Evolutionary conservation across 37 sponge, comb jelly and placozoan genomes (phyloP).

Genomic region (Theonella swinhoei): DNA sequence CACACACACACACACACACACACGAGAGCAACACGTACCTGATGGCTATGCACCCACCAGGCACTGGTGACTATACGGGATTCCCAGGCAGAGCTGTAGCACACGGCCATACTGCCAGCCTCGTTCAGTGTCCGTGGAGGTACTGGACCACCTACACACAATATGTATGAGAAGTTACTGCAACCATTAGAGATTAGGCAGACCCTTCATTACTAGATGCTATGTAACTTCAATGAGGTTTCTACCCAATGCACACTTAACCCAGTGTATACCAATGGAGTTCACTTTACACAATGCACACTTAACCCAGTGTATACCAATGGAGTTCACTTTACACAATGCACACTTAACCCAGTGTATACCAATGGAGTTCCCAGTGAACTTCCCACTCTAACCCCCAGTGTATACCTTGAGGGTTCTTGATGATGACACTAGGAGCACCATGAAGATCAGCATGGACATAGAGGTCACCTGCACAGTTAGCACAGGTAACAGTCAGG

Average conservation of each 20-base stretch:
- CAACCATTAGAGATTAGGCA: no score
- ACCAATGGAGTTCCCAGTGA: no score
- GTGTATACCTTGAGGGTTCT: slow-evolving; percentile 90
- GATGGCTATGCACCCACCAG: slow-evolving; percentile 94
- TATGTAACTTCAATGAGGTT: neutral
- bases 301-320: no score
- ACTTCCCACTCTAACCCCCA: no score
- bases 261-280: no score
- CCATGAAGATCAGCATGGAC: slow-evolving; percentile 99
- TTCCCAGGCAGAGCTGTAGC: slow-evolving; percentile 97
- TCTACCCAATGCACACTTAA: no score
- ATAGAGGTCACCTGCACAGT: slow-evolving; percentile 85
- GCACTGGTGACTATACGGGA: slow-evolving; percentile 88
- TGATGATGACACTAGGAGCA: slow-evolving; percentile 91
- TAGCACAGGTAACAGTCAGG: neutral
- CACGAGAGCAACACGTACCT: slow-evolving; percentile 56
- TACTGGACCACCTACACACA: slow-evolving; percentile 71
- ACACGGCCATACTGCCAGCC: slow-evolving; percentile 94
- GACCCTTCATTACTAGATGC: no score
- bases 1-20: no score
- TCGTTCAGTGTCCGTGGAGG: slow-evolving; percentile 93
- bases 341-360: no score
- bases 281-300: no score
- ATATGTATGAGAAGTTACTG: neutral
- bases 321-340: no score